Evolutionary conservation across 2,113 vertebrate species (phyloP).

Genomic region (Chloropsis cyanopogon): DNA sequence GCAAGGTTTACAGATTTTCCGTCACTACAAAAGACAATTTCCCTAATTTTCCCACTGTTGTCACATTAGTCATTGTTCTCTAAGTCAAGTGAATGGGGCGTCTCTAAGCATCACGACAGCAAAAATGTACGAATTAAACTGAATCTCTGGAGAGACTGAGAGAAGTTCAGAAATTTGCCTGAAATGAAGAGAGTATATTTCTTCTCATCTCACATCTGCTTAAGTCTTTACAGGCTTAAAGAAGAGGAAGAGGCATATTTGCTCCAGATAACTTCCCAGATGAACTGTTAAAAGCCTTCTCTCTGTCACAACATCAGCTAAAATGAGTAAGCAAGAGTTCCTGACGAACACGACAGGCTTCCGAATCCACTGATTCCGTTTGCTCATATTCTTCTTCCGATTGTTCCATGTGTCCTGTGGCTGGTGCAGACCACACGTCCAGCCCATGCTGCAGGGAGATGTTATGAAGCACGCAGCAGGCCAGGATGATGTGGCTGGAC

Average conservation of each 20-base stretch:
- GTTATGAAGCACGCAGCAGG: constrained; percentile 95
- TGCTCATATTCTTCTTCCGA: constrained; percentile 77
- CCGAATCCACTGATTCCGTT: constrained; percentile 82
- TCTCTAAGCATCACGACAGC: not conserved
- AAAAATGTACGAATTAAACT: not conserved
- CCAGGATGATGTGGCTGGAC: constrained; percentile 90
- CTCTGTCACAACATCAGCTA: constrained; percentile 63
- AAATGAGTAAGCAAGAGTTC: constrained; percentile 88
- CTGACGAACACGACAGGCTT: constrained; percentile 82
- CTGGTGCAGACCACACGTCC: constrained; percentile 86
- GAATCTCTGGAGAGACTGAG: not conserved
- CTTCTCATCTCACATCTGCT: not conserved
- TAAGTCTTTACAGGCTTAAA: not conserved
- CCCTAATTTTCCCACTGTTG: not conserved
- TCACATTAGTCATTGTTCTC: not conserved
- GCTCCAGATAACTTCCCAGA: not conserved
- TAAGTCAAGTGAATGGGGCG: not conserved
- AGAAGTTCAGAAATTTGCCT: not conserved
- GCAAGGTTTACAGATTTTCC: not conserved
- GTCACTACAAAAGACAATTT: not conserved
- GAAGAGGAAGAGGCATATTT: not conserved
- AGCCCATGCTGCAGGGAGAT: constrained; percentile 89
- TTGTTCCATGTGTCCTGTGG: constrained; percentile 78
- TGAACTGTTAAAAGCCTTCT: not conserved
- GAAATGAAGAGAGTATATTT: not conserved